Percentiles rank a stretch among this genome's conserved stretches.
These are phyloP conservation scores for human DNA, from an alignment of 2,113 vertebrate species.

Conservation along the genomic window DNA sequence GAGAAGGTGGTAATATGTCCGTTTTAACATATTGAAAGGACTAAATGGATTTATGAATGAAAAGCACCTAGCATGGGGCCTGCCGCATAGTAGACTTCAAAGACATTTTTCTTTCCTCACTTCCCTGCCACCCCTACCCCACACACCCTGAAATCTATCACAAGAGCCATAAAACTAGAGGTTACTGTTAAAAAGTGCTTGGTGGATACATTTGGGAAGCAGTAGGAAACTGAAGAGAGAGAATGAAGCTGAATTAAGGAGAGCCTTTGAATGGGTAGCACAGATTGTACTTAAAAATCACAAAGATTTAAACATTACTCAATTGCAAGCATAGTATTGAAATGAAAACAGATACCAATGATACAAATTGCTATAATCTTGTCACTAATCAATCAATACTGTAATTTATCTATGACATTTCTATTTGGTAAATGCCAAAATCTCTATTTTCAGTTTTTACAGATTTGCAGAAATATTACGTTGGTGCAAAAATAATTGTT, in stretches of 20 bases:
- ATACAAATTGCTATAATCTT: neutral
- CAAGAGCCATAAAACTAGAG: slow-evolving; percentile 40
- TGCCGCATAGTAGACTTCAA: slow-evolving; percentile 1
- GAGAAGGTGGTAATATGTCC: neutral
- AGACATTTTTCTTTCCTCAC: neutral
- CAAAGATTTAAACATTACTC: slow-evolving; percentile 9
- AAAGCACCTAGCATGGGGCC: neutral
- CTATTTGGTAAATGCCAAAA: neutral
- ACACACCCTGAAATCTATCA: slow-evolving; percentile 42
- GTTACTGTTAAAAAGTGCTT: slow-evolving; percentile 62
- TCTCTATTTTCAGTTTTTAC: slow-evolving; percentile 21
- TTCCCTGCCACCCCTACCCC: rapidly evolving
- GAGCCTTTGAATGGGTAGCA: slow-evolving; percentile 23
- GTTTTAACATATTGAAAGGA: neutral
- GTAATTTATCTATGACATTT: neutral
- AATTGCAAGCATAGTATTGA: slow-evolving; percentile 10
- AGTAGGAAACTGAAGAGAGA: slow-evolving; percentile 42
- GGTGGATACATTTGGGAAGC: neutral
- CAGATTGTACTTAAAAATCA: neutral
- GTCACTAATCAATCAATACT: neutral
- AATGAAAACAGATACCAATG: neutral
- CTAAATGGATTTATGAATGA: neutral
- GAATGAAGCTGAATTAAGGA: neutral
- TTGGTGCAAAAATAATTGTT: no score
- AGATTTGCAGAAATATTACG: neutral